Conservation (phyloP, 2,113 vertebrate species). For the Ageneiosus marmoratus region DNA sequence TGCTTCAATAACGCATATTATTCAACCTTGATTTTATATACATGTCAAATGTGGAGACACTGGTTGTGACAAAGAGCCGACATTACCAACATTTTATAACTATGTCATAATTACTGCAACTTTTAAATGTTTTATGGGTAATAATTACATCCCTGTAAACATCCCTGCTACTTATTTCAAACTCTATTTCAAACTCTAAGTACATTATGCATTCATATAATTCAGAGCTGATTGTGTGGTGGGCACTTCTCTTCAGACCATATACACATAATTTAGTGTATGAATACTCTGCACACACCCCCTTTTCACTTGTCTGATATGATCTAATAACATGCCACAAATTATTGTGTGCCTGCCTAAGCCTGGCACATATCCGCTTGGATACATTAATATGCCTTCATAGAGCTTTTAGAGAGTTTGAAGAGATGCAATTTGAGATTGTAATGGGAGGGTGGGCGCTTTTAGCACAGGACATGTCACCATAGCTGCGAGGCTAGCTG, state of each 20-base stretch:
- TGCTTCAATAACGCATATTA: neutral
- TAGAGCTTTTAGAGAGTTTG: constrained; percentile 64
- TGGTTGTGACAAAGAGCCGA: neutral
- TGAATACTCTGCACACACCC: constrained; percentile 55
- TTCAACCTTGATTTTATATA: neutral
- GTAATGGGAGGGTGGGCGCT: constrained; percentile 55
- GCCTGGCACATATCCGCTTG: constrained; percentile 54
- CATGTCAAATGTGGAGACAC: neutral
- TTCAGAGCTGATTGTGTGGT: constrained; percentile 41
- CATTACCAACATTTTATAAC: constrained; percentile 11
- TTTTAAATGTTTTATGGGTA: constrained; percentile 37
- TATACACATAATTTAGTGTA: constrained; percentile 55
- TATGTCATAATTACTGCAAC: constrained; percentile 26
- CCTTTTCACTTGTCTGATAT: constrained; percentile 54
- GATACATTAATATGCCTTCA: constrained; percentile 61
- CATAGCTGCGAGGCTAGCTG: constrained; percentile 67
- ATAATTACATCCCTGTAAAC: constrained; percentile 24
- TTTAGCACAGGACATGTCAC: constrained; percentile 61
- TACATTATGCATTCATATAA: constrained; percentile 52
- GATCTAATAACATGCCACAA: constrained; percentile 62
- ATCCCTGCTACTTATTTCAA: constrained; percentile 43
- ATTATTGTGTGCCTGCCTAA: constrained; percentile 58
- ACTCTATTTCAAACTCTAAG: constrained; percentile 29
- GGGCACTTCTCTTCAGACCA: constrained; percentile 37
- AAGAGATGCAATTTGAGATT: constrained; percentile 74